These are phyloP conservation scores for Brachionus rubens DNA, from an alignment of 1,140 invertebrate species.

Conservation along the genomic window DNA sequence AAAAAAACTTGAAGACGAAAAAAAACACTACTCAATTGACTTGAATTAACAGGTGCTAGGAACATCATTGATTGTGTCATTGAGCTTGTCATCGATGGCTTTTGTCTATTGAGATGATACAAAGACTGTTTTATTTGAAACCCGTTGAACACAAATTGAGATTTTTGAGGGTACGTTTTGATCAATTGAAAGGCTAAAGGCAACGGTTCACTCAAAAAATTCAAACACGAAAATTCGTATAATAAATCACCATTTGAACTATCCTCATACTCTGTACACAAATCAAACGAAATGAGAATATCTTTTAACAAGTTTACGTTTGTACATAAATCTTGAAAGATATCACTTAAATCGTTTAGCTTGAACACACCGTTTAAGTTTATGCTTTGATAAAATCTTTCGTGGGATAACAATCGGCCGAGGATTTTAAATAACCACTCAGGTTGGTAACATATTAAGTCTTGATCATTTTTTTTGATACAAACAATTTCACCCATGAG, in stretches of 20 bases:
- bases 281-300: conserved; percentile 65
- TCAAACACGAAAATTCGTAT: conserved; percentile 31
- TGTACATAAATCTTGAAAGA: not conserved
- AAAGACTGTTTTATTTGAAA: not conserved
- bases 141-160: not conserved
- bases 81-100: not conserved
- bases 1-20: not conserved
- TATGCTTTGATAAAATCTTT: not conserved
- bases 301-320: conserved; percentile 14
- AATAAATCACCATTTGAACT: conserved; percentile 51
- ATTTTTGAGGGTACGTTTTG: not conserved
- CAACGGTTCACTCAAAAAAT: conserved; percentile 30
- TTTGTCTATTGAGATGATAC: conserved; percentile 26
- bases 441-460: conserved; percentile 72
- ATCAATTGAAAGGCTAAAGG: not conserved
- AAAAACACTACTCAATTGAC: not conserved
- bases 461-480: conserved; percentile 62
- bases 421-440: conserved; percentile 74
- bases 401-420: conserved; percentile 69
- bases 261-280: conserved; percentile 73
- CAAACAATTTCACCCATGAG: conserved; percentile 69
- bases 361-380: not conserved
- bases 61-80: conserved; percentile 16
- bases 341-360: not conserved
- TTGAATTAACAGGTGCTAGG: not conserved